Base-by-base conservation (phyloP, 2,888 invertebrate species). In the Eucera pruinosa region DNA sequence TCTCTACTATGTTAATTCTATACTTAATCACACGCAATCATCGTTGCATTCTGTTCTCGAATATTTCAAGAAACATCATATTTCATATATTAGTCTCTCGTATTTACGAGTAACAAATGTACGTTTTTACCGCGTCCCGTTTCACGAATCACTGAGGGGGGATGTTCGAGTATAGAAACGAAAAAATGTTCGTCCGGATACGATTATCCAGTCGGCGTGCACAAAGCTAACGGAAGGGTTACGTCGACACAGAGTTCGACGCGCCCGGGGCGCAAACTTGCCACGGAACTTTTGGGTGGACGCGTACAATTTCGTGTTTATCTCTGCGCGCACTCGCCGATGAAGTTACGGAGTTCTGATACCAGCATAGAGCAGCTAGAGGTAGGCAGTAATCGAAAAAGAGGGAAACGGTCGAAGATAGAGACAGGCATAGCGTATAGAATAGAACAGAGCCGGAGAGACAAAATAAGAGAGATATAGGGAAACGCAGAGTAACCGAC, bases 271-370 rank as follows among this genome's bases (percentile, higher is more conserved):
- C 48, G 43, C 27, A 67, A 80, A 81, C 78, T 81, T 73, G 62
- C 60, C 52, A 50, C 18, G 68, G 55, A 83, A 82, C 69, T 84
- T 80, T 78, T 64, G 36, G 64, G 45, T 45, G 58, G 52, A 20
- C 69, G 72, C 69, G 55, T 65, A 70, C 83, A 80, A 77, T 81
- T 84, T 82, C 78, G 67, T 67, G 80, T 83, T 83, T 84, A 83
- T 84, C 81, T 72, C 48, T 25, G 60, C 39, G 83, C 64, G 67
- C 62, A 45, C 48, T 66, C 65, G n/a, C 30, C 69, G 67, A 67
- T 54, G 33, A 71, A 67, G 69, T 45, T 55, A 27, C 54, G n/a
- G 0, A 5, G 13, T 20, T 18, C 15, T 4, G 47, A 27, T 41
- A 23, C 33, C 7, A 4, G 18, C 18, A 11, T 18, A 27, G n/a